A percentile compares a stretch with the other conserved stretches of the same genome.
phyloP scores from a whole-genome alignment of 2,888 invertebrate species.

The Ochropleura leucogaster region DNA sequence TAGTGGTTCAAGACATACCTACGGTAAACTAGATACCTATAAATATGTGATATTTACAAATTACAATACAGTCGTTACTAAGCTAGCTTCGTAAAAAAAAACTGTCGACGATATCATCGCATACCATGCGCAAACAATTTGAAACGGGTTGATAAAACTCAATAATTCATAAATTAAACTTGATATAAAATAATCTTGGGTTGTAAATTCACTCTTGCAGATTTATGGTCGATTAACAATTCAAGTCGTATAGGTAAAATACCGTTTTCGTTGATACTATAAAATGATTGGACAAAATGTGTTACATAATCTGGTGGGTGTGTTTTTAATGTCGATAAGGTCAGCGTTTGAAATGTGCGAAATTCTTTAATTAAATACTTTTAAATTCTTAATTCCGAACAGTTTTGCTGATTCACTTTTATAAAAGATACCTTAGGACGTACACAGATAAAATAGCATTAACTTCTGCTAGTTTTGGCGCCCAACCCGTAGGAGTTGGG shows the following conservation, averaged over 20 bases:
- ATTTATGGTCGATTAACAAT: conserved; percentile 42
- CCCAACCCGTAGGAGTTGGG: neutral
- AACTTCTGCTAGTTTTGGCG: neutral
- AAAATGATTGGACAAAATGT: neutral
- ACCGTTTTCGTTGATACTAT: neutral
- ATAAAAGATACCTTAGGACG: neutral
- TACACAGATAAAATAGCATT: neutral
- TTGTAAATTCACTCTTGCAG: conserved; percentile 40
- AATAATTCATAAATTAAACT: conserved; percentile 14
- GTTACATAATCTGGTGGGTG: conserved; percentile 15
- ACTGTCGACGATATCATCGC: conserved; percentile 10
- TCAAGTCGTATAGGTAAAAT: conserved; percentile 6
- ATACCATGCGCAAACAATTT: conserved; percentile 1
- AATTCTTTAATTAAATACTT: neutral
- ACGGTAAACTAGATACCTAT: neutral
- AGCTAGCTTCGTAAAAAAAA: neutral
- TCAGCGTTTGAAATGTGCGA: neutral
- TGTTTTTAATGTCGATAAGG: conserved; percentile 6
- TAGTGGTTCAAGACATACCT: no score
- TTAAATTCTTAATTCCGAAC: neutral
- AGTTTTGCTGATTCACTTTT: neutral
- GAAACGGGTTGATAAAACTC: conserved; percentile 44
- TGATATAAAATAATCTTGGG: conserved; percentile 34
- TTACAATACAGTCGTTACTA: neutral
- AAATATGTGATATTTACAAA: neutral